Conservation (phyloP, 2,797 vertebrate genomes). For the Euthynnus affinis region DNA sequence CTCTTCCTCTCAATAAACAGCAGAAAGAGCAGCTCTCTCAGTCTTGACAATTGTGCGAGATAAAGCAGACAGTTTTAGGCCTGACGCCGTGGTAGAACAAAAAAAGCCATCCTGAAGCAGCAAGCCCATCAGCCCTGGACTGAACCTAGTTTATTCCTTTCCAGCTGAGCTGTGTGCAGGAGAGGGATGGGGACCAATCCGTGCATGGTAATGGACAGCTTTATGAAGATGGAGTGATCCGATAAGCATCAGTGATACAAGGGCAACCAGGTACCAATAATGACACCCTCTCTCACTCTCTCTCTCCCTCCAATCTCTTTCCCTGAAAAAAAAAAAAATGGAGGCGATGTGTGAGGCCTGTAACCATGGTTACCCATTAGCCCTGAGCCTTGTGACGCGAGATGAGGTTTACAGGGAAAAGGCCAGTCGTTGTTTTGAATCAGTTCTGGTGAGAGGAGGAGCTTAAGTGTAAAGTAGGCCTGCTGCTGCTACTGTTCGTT, state of each 20-base stretch:
- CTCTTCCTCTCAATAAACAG: conserved; percentile 14
- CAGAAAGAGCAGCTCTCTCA: conserved; percentile 21
- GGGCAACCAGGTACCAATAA: conserved; percentile 70
- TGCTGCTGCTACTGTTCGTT: conserved; percentile 42
- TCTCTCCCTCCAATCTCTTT: conserved; percentile 46
- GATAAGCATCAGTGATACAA: conserved; percentile 77
- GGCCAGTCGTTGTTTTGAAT: conserved; percentile 76
- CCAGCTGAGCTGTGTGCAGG: conserved; percentile 55
- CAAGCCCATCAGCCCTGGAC: conserved; percentile 27
- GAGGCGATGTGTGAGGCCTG: conserved; percentile 77
- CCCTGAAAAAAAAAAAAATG: conserved; percentile 55
- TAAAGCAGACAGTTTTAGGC: conserved; percentile 15
- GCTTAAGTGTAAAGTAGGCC: conserved; percentile 72
- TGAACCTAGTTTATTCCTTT: conserved; percentile 58
- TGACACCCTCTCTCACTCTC: conserved; percentile 35
- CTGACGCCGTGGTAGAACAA: conserved; percentile 44
- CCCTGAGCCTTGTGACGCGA: conserved; percentile 73
- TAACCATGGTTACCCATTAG: conserved; percentile 85
- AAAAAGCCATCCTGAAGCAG: conserved; percentile 51
- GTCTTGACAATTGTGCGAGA: background rate
- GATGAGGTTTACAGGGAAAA: conserved; percentile 79
- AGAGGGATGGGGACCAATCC: conserved; percentile 56
- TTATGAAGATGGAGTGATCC: conserved; percentile 81
- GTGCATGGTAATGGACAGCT: conserved; percentile 71
- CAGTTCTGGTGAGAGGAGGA: conserved; percentile 70